Conservation (phyloP, 2,888 invertebrate genomes). For the Synanthedon vespiformis region DNA sequence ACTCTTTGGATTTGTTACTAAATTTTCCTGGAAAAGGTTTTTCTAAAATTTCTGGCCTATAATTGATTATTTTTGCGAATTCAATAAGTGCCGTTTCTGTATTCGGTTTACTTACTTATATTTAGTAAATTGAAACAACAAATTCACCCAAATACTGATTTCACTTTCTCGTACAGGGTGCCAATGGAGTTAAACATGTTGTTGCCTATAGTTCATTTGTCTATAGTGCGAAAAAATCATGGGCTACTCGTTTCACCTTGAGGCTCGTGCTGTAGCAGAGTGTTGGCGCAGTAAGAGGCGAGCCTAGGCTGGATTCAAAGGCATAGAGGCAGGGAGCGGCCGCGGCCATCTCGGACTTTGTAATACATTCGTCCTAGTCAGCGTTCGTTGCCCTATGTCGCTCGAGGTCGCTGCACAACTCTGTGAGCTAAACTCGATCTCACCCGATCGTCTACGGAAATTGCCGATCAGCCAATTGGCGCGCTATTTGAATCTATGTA, state of each 20-base stretch:
- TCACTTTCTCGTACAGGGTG: too few species aligned
- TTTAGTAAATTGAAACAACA: too few species aligned
- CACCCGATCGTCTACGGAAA: conserved; percentile 42
- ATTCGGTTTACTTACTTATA: too few species aligned
- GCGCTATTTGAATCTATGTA: conserved; percentile 23
- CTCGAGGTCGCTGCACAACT: conserved; percentile 48
- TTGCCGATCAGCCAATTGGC: conserved; percentile 29
- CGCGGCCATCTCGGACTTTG: conserved; percentile 62
- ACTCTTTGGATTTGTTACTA: too few species aligned
- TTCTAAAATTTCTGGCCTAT: too few species aligned
- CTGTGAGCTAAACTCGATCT: conserved; percentile 22
- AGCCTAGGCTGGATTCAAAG: conserved; percentile 56
- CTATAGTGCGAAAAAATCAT: conserved; percentile 1
- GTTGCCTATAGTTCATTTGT: background rate
- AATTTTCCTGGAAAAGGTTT: too few species aligned
- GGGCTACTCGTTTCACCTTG: conserved; percentile 54
- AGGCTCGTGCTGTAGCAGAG: conserved; percentile 34
- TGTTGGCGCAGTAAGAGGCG: conserved; percentile 55
- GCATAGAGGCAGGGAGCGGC: conserved; percentile 63
- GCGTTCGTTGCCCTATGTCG: conserved; percentile 61
- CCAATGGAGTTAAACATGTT: too few species aligned
- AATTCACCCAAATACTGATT: too few species aligned
- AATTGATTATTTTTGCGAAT: too few species aligned
- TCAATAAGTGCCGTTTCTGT: too few species aligned
- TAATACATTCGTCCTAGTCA: conserved; percentile 69